Conservation (phyloP, 1,140 invertebrate species). For the Danaus plexippus region DNA sequence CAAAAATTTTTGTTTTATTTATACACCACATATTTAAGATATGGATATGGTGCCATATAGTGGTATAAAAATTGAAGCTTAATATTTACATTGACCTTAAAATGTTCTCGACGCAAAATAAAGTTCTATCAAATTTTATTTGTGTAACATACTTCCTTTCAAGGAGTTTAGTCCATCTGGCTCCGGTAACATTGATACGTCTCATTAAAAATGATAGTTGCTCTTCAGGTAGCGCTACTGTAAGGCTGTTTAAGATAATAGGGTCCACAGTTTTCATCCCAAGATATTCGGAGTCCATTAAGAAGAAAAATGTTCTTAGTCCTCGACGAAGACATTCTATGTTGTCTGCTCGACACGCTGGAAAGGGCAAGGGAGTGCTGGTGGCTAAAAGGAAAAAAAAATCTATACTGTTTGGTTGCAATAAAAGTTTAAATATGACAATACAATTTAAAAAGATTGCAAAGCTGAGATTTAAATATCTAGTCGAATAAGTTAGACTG, state of each 20-base stretch:
- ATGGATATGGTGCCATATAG: too few relatives aligned
- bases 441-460: too few relatives aligned
- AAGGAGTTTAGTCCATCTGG: slow-evolving; percentile 49
- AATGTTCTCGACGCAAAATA: too few relatives aligned
- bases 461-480: too few relatives aligned
- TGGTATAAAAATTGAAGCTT: too few relatives aligned
- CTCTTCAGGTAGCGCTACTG: slow-evolving; percentile 43
- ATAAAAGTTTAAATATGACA: too few relatives aligned
- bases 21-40: too few relatives aligned
- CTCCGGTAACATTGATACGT: slow-evolving; percentile 55
- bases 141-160: slow-evolving; percentile 41
- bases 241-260: slow-evolving; percentile 42
- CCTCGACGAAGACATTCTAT: slow-evolving; percentile 54
- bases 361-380: slow-evolving; percentile 43
- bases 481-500: too few relatives aligned
- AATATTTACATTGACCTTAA: too few relatives aligned
- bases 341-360: slow-evolving; percentile 42
- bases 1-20: not conserved
- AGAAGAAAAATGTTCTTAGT: slow-evolving; percentile 54
- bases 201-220: slow-evolving; percentile 46
- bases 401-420: not conserved
- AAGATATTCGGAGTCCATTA: slow-evolving; percentile 48
- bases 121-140: not conserved
- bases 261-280: slow-evolving; percentile 58
- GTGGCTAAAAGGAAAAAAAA: slow-evolving; percentile 28